Evolutionary conservation across 2,797 vertebrate genomes (phyloP), one percentile per base, ranked within the genome.

Genomic region (Rhinatrema bivittatum): DNA sequence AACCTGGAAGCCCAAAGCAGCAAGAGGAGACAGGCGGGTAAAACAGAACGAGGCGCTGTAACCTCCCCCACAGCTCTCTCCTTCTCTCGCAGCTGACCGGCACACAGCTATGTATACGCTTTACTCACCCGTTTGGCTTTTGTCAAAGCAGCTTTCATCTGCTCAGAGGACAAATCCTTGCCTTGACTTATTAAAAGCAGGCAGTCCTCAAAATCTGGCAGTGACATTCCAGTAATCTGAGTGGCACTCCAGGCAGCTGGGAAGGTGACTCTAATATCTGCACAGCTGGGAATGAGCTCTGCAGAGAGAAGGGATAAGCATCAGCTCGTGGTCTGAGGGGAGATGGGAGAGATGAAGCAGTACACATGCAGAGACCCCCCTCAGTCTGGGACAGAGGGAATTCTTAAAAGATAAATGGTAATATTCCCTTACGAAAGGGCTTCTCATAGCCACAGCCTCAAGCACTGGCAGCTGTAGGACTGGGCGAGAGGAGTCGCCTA

Each of bases 231-330:
- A 13, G 68, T 59, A 17, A 91, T 78, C 78, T 93, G 90, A 46
- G 61, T 57, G 9, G 78, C 58, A 5, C 82, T 87, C 89, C 91
- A 93, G 1, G 86, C 91, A 3, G 86, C 85, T 3, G 92, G 89
- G 43, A 87, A 85, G 0, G 89, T 91, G 16, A 86, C 87, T 49
- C 79, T 86, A 42, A 91, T 53, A 61, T 93, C 88, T 4, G 80
- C 83, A 46, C 91, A 93, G 63, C 62, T 87, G 12, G 91, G 92
- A 26, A 87, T 69, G 2, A 85, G 88, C 36, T 82, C 89, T 90
- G 49, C 44, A 31, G 13, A 33, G 30, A 39, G 32, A 20, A 7
- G 40, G 7, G 3, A 9, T 16, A 8, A 23, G 9, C 7, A 13
- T 26, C 25, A 14, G 13, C 25, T 2, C 25, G 25, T n/a, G 14